Base-by-base conservation (phyloP, 2,113 vertebrate genomes). In the Zosterops hypoxanthus region DNA sequence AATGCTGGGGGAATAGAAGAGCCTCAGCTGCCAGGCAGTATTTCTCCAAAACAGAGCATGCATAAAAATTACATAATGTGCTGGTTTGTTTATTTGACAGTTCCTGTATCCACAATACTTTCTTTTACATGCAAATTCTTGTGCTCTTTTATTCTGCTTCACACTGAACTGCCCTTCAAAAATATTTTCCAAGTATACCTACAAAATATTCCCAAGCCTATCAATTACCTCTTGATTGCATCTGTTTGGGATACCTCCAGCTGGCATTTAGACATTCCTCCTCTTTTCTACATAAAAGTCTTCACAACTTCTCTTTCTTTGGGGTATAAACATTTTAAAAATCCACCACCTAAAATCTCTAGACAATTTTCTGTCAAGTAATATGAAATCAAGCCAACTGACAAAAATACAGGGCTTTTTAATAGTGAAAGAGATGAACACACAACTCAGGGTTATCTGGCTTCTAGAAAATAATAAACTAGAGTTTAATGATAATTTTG, bases 61-160 rank as follows among this genome's bases (percentile, higher is more conserved):
- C 79, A 88, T 80, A 53, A 90, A 87, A 88, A 90, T 76, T 69
- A 91, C 89, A 53, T 90, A 85, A 91, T 60, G 39, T 59, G 59
- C 46, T 60, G 20, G 6, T 88, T 82, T 71, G 84, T 89, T 82
- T 95, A 90, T 66, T 53, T 86, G 87, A 80, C 70, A 88, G 59
- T 28, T 91, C 55, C 63, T 56, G 49, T 53, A 82, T 55, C 44
- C 50, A 80, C 88, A 92, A 71, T 36, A 57, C 29, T 70, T 78
- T 46, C 23, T 88, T 89, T 91, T 57, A 82, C 64, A 89, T 85
- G 72, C 47, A 78, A 78, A 81, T 70, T 39, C 50, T 42, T 47
- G 19, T 28, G 47, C 28, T 33, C 41, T 79, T 82, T 65, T 36
- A 55, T 44, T 82, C 44, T 47, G 44, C 36, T 73, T 86, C 59